Evolutionary conservation across 2,797 vertebrate species (phyloP), one percentile per base, ranked within the genome.

Genomic region (Hyperoplus immaculatus): DNA sequence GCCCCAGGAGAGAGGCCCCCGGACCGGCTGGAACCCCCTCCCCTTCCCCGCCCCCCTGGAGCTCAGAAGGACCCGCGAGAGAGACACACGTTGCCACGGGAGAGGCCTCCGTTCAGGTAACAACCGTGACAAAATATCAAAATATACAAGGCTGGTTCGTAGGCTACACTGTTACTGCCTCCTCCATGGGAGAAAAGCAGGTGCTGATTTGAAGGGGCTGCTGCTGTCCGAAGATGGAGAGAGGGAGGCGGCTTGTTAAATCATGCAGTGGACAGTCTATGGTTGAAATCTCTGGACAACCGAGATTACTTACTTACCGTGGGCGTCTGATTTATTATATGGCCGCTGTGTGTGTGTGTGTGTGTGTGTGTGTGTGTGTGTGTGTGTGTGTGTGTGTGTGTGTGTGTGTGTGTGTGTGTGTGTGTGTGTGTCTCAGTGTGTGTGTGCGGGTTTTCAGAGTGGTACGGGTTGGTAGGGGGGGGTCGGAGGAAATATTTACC

Each of bases 31-130:
- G 93, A 93, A 87, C 91, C 92, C 88, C 68, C 89, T 21, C 21
- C 21, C 21, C 21, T 21, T 2, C 21, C 21, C 21, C 21, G 21
- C 21, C 21, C 21, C 21, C 21, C 21, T 21, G 21, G 21, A 21
- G 21, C 21, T 21, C 90, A 94, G 91, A 86, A 93, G 87, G 84
- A 93, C 81, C 85, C 81, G 21, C 21, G 88, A 91, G 84, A 91
- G 93, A 90, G 90, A 87, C 78, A 87, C 88, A 56, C 92, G 93
- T 90, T 88, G 89, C 90, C 87, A 89, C 87, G 93, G 92, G 87
- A 94, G 93, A 94, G 93, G 91, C 86, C 92, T 90, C 87, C 6
- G 84, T 84, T 86, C 90, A 95, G 95, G 95, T 96, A 95, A 92
- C 76, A n/a, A 39, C 56, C 10, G n/a, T n/a, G 21, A 21, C 64